Evolutionary conservation across 2,113 vertebrate genomes (phyloP).

Genomic region (Grammomys surdaster): DNA sequence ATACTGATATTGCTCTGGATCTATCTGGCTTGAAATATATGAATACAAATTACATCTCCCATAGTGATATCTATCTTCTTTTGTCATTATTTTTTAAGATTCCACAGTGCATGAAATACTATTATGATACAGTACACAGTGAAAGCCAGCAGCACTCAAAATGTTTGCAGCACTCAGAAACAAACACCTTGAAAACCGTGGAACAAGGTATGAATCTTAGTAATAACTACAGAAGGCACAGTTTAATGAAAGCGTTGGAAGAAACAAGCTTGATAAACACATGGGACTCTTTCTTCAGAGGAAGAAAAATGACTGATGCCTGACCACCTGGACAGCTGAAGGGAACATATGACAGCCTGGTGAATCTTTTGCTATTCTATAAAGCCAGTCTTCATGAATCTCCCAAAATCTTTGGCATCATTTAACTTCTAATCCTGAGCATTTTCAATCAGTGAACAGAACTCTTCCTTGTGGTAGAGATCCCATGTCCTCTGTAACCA

Average conservation of each 20-base stretch:
- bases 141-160: background rate
- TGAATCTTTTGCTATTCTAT: background rate
- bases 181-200: background rate
- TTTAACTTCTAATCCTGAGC: background rate
- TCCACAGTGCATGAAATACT: background rate
- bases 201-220: background rate
- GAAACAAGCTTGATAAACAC: background rate
- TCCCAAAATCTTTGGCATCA: background rate
- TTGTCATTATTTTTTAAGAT: slow-evolving; percentile 39
- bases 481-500: background rate
- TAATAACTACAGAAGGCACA: background rate
- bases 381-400: background rate
- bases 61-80: slow-evolving; percentile 50
- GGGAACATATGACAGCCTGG: background rate
- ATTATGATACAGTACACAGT: background rate
- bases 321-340: background rate
- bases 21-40: slow-evolving; percentile 63
- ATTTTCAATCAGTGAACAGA: background rate
- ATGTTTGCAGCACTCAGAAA: background rate
- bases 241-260: background rate
- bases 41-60: slow-evolving; percentile 40
- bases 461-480: background rate
- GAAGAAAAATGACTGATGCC: background rate
- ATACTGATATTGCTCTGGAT: slow-evolving; percentile 51
- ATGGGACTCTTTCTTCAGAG: background rate